A percentile compares a stretch with the other conserved stretches of the same genome.
phyloP scores from a whole-genome alignment of 1,140 invertebrate genomes.

The Diuraphis noxia region DNA sequence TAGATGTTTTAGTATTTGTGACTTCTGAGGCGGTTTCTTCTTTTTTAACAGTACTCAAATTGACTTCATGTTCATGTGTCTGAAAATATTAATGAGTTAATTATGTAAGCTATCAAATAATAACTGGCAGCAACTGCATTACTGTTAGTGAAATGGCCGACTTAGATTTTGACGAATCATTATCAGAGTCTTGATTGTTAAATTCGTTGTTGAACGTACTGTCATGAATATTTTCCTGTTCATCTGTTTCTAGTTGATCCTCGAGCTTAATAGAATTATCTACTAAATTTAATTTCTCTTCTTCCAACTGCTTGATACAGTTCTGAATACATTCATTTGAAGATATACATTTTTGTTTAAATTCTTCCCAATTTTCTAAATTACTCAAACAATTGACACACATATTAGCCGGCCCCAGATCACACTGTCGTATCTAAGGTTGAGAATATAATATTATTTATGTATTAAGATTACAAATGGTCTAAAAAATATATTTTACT shows the following conservation, averaged over 20 bases:
- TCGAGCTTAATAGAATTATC: neutral
- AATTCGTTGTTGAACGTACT: neutral
- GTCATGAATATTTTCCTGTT: neutral
- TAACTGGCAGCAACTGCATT: neutral
- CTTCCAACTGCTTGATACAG: neutral
- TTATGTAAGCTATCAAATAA: neutral
- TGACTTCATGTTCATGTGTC: neutral
- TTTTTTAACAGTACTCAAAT: neutral
- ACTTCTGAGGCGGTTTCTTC: neutral
- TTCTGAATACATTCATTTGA: conserved; percentile 33
- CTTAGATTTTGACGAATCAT: conserved; percentile 26
- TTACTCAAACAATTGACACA: neutral
- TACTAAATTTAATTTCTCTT: neutral
- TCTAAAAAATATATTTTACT: neutral
- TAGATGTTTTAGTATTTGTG: neutral
- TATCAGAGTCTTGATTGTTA: conserved; percentile 16
- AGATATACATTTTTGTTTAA: conserved; percentile 27
- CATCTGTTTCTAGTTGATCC: neutral
- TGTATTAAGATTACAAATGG: neutral
- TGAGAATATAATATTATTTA: neutral
- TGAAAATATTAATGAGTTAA: neutral
- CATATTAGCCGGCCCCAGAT: neutral
- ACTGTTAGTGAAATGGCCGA: conserved; percentile 15
- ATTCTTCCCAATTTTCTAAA: conserved; percentile 40
- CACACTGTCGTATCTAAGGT: neutral